Conservation (phyloP, 64 coral and sea anemone species). For the Actinia tenebrosa region DNA sequence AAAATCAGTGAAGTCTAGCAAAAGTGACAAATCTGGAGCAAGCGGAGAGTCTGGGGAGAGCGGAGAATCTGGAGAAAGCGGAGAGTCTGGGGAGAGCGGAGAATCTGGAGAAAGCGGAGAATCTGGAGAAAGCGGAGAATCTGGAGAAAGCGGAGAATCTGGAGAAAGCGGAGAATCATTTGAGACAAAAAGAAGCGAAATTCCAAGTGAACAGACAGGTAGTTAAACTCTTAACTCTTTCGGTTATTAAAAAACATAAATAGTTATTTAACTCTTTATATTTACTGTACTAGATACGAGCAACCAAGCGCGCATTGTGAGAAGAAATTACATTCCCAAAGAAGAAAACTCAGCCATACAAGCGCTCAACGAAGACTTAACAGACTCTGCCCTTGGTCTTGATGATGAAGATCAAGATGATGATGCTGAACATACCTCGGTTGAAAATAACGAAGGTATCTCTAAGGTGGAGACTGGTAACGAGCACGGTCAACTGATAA, state of each 20-base stretch:
- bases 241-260: background rate
- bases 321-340: constrained; percentile 42
- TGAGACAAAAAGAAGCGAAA: constrained; percentile 30
- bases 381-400: constrained; percentile 30
- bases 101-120: background rate
- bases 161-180: background rate
- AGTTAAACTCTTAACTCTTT: background rate
- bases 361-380: constrained; percentile 28
- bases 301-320: background rate
- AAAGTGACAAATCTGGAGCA: background rate
- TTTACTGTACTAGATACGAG: background rate
- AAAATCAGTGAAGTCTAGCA: background rate
- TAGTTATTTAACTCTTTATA: background rate
- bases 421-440: background rate
- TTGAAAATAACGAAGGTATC: background rate
- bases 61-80: constrained; percentile 9
- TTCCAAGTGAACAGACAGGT: constrained; percentile 1
- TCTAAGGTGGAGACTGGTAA: background rate
- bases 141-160: background rate
- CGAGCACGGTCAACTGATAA: background rate
- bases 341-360: constrained; percentile 15
- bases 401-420: constrained; percentile 24
- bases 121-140: background rate
- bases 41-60: background rate
- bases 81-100: background rate